Base-by-base conservation (phyloP, 2,888 invertebrate genomes). In the Blastobasis adustella region DNA sequence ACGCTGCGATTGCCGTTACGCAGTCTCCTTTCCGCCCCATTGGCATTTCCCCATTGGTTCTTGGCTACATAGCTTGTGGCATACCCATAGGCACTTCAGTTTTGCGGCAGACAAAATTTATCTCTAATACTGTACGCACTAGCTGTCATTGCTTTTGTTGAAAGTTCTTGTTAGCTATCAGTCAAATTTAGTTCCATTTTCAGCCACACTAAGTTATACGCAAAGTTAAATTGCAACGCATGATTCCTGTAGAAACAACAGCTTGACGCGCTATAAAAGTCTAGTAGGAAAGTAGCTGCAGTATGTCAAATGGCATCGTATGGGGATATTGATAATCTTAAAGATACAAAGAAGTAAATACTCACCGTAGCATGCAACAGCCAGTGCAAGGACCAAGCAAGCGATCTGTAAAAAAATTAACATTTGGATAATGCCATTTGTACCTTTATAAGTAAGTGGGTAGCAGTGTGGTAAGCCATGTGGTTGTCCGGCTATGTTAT, bases 331-430 rank as follows among this genome's bases (percentile, higher is more conserved):
- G 9, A 42, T n/a, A 42, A 9, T 8, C 1, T 40, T 40, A 40
- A 8, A n/a, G 42, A 42, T 23, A 23, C 3, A 42, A 9, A 9
- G 9, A 40, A 4, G 4, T 37, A 45, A n/a, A 5, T 1, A 50
- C 50, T 50, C 10, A 51, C 51, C 51, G 39, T 47, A 47, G 8
- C 45, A 4, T 10, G 46, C 52, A 5, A 46, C 46, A 9, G 46
- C 46, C 23, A 46, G 36, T 9, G 46, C 46, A 36, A 46, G 9
- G 10, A 53, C 45, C 9, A 53, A 37, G 23, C 50, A 50, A 47
- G 47, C 47, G 10, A 53, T 53, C 53, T 53, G 46, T 45, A 46
- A 46, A 46, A 46, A 37, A 46, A 37, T 8, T 37, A 36, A 23
- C 7, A 37, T 6, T 46, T 46, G 8, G 5, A 23, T 45, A 10